Conservation (phyloP, 2,888 invertebrate species). For the Mesodorylaimus sp. region DNA sequence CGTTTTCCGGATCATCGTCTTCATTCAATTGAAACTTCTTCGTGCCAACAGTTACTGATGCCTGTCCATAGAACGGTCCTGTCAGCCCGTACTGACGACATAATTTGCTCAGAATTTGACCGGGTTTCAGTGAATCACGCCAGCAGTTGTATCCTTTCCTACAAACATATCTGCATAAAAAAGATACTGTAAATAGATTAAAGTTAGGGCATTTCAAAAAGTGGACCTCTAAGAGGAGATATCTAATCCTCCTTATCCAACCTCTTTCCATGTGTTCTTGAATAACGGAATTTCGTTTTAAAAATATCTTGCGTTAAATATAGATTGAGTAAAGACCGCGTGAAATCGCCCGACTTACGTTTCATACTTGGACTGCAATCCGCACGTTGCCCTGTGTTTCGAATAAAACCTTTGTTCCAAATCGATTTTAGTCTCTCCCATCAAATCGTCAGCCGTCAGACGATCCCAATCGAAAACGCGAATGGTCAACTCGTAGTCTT, state of each 20-base stretch:
- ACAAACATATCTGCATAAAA: conserved; percentile 9
- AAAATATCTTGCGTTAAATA: too few relatives aligned
- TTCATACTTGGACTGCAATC: conserved; percentile 61
- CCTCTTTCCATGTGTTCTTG: too few relatives aligned
- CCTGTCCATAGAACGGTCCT: conserved; percentile 49
- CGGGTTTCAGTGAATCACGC: conserved; percentile 72
- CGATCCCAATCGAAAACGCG: conserved; percentile 77
- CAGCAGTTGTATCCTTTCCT: conserved; percentile 64
- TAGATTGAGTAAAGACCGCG: too few relatives aligned
- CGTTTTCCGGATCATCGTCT: not conserved
- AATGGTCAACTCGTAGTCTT: conserved; percentile 63
- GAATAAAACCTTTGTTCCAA: conserved; percentile 79
- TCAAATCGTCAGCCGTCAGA: conserved; percentile 67
- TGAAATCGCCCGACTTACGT: conserved; percentile 52
- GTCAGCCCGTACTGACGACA: conserved; percentile 72
- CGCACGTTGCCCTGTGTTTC: conserved; percentile 67
- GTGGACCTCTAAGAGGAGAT: too few relatives aligned
- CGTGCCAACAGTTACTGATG: conserved; percentile 52
- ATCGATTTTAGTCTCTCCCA: conserved; percentile 76
- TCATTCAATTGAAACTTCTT: too few relatives aligned
- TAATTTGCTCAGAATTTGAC: conserved; percentile 60
- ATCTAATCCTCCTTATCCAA: too few relatives aligned
- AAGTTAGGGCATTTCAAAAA: too few relatives aligned
- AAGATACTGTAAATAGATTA: too few relatives aligned
- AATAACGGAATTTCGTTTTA: too few relatives aligned